A percentile compares a stretch with the other conserved stretches of the same genome.
Evolutionary conservation across 2,797 vertebrate species (phyloP).

Genomic region (Clarias laeviceps): DNA sequence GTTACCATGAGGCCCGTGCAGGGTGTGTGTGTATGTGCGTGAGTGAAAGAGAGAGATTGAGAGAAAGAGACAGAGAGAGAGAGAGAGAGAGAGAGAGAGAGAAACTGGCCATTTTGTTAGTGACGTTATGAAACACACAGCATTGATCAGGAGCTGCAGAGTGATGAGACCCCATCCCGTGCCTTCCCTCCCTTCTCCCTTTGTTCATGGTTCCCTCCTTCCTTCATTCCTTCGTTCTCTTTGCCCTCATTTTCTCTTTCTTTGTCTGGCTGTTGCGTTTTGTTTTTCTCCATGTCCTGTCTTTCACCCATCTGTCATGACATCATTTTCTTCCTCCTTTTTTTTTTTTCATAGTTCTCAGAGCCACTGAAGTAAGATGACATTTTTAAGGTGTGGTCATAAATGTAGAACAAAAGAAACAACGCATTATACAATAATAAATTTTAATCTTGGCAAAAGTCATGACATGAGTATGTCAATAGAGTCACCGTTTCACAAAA

Average conservation of each 20-base stretch:
- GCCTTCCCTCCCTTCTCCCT: slow-evolving; percentile 7
- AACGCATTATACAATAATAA: neutral
- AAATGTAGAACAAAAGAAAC: neutral
- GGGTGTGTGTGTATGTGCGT: slow-evolving; percentile 26
- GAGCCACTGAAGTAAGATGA: neutral
- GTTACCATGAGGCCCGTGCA: slow-evolving; percentile 10
- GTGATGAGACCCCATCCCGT: slow-evolving; percentile 19
- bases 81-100: neutral
- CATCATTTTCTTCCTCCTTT: slow-evolving; percentile 4
- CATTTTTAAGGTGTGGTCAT: neutral
- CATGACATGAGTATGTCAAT: neutral
- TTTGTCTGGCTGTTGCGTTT: neutral
- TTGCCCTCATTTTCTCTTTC: slow-evolving; percentile 44
- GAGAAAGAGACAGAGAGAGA: slow-evolving; percentile 10
- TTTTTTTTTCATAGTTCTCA: neutral
- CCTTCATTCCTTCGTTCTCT: slow-evolving; percentile 8
- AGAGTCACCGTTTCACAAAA: neutral
- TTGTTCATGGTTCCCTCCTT: slow-evolving; percentile 5
- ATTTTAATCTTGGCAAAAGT: neutral
- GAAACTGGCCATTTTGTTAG: slow-evolving; percentile 40
- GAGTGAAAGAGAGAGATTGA: neutral
- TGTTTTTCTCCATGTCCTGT: slow-evolving; percentile 14
- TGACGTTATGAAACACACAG: slow-evolving; percentile 41
- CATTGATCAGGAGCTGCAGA: slow-evolving; percentile 44
- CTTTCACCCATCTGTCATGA: slow-evolving; percentile 17